phyloP scores from a whole-genome alignment of 2,888 invertebrate genomes.

The Stegophylla sp. region DNA sequence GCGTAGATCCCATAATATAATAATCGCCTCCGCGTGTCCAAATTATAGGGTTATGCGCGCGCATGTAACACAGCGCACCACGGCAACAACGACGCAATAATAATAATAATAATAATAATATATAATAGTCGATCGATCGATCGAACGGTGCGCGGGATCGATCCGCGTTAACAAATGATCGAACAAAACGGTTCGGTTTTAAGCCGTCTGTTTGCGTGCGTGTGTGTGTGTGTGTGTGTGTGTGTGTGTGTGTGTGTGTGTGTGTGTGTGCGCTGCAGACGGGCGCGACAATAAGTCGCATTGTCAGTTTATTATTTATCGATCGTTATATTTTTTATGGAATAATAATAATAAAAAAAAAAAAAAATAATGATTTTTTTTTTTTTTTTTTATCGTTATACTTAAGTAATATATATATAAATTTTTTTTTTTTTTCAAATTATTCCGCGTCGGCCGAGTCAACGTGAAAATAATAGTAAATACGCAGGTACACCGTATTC shows the following conservation, averaged over 20 bases:
- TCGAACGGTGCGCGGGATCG: too few species aligned
- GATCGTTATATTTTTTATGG: background rate
- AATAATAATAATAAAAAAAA: background rate
- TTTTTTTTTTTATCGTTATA: too few species aligned
- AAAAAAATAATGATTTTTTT: slow-evolving; percentile 7
- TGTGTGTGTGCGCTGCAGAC: too few species aligned
- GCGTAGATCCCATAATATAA: slow-evolving; percentile 49
- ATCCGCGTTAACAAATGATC: slow-evolving; percentile 32
- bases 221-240: too few species aligned
- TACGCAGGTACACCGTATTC: background rate
- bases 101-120: too few species aligned
- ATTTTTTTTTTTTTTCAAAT: background rate
- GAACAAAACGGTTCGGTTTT: background rate
- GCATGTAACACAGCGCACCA: background rate
- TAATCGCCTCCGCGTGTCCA: slow-evolving; percentile 57
- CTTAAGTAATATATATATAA: too few species aligned
- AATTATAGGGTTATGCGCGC: slow-evolving; percentile 54
- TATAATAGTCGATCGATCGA: slow-evolving; percentile 35
- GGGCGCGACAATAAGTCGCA: slow-evolving; percentile 18
- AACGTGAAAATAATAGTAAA: slow-evolving; percentile 14
- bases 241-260: too few species aligned
- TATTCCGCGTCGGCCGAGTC: background rate
- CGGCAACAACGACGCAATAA: too few species aligned
- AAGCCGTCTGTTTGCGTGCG: background rate
- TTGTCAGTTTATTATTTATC: slow-evolving; percentile 12